Evolutionary conservation across 2,113 vertebrate species (phyloP).

Genomic region (Dissostichus mawsoni): DNA sequence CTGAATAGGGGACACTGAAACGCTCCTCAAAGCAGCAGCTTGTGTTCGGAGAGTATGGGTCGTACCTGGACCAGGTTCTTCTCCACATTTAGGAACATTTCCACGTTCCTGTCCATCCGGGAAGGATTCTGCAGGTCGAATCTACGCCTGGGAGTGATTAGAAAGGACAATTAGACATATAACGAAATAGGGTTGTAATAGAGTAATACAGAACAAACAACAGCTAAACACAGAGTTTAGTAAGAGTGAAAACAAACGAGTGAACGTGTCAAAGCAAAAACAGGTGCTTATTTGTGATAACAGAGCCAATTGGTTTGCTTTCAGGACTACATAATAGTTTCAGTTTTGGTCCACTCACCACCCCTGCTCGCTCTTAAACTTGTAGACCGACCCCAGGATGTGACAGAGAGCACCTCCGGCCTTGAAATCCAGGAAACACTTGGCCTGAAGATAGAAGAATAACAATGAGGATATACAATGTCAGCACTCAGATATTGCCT

Average conservation of each 20-base stretch:
- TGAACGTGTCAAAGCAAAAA: neutral
- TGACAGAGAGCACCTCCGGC: constrained; percentile 95
- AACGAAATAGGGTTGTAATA: neutral
- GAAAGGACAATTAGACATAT: neutral
- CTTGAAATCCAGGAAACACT: constrained; percentile 99
- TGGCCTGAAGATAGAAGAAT: constrained; percentile 84
- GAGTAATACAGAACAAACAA: neutral
- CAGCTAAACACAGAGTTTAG: neutral
- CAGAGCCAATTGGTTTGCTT: neutral
- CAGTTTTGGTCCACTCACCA: constrained; percentile 87
- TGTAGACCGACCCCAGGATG: constrained; percentile 97
- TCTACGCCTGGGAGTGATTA: constrained; percentile 86
- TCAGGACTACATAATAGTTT: neutral
- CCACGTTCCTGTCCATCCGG: constrained; percentile 97
- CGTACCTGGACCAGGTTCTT: constrained; percentile 95
- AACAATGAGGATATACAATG: neutral
- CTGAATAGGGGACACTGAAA: neutral
- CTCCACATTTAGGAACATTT: constrained; percentile 99
- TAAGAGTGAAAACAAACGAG: neutral
- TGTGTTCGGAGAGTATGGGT: fast-evolving
- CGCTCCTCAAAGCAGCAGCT: neutral
- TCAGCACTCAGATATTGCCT: neutral
- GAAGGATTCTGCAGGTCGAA: constrained; percentile 99
- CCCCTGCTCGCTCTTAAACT: constrained; percentile 98
- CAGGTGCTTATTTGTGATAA: neutral